Evolutionary conservation across 1,140 invertebrate species (phyloP), one percentile per base, ranked within the genome.

Genomic region (Drosophila kepulauana): DNA sequence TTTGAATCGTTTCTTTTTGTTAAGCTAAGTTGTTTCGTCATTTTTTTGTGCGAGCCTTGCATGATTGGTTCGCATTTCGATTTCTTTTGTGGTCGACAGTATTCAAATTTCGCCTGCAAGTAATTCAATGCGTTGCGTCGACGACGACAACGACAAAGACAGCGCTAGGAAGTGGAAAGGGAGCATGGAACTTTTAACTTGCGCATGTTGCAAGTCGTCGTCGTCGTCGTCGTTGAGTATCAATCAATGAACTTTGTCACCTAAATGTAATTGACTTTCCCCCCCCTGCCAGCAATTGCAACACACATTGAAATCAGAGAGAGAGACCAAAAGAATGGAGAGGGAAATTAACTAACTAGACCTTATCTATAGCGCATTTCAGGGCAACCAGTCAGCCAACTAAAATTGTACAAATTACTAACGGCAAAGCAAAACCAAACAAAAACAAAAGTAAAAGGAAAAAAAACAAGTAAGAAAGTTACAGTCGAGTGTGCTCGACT

Each of bases 331-430:
- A 13, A 57, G 54, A 20, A n/a, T 10, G 11, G 20, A 61, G 46
- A 68, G 33, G n/a, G 13, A 33, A 43, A 16, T 10, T 10, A 41
- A 63, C 11, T 49, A 8, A 63, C 11, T 49, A 8, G 8, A 2
- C 20, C 38, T 46, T 56, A 56, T 66, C 63, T 43, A n/a, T 66
- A 6, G 43, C 52, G 15, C 38, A 46, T 56, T 56, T 66, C 15
- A 30, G 20, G 57, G 43, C 15, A 62, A 62, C 52, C 45, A 78
- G 80, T 82, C 80, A 82, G 72, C 45, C 67, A 45, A 65, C 81
- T 85, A 85, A 85, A 85, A 75, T 66, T 85, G 62, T 85, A 65
- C 69, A 79, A 75, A 78, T 85, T 85, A 85, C 78, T 85, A 85
- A 77, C 25, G 46, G 46, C 5, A 25, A 25, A 25, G 20, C 3